phyloP scores from a whole-genome alignment of 2,888 invertebrate species.

The Coleophora flavipennella region DNA sequence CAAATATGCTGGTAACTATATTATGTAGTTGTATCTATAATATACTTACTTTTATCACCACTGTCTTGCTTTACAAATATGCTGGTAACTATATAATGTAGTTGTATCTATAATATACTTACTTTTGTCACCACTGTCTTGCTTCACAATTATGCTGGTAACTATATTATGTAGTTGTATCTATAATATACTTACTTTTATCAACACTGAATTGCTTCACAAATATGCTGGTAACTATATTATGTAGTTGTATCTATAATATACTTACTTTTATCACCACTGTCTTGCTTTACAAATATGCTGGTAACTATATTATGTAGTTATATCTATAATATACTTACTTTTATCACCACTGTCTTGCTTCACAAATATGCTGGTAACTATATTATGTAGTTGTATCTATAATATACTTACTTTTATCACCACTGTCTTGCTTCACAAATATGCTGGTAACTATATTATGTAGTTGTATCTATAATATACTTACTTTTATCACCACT shows the following conservation, averaged over 20 bases:
- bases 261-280: too few species aligned
- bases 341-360: slow-evolving; percentile 85
- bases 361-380: slow-evolving; percentile 94
- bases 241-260: too few species aligned
- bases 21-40: too few species aligned
- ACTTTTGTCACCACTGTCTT: slow-evolving; percentile 90
- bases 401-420: too few species aligned
- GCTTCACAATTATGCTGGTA: slow-evolving; percentile 94
- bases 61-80: slow-evolving; percentile 94
- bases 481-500: slow-evolving; percentile 81
- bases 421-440: slow-evolving; percentile 91
- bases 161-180: slow-evolving; percentile 38
- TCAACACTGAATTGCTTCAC: slow-evolving; percentile 89
- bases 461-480: slow-evolving; percentile 36
- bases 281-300: slow-evolving; percentile 95
- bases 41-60: too few species aligned
- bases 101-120: too few species aligned
- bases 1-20: slow-evolving; percentile 92
- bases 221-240: slow-evolving; percentile 93
- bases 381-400: too few species aligned
- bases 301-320: too few species aligned
- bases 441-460: slow-evolving; percentile 92
- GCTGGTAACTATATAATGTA: too few species aligned
- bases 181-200: too few species aligned
- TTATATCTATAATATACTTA: too few species aligned